Percentiles rank a stretch among this genome's conserved stretches.
Evolutionary conservation across 2,113 vertebrate genomes (phyloP).

Genomic region (Nycticorax nycticorax): DNA sequence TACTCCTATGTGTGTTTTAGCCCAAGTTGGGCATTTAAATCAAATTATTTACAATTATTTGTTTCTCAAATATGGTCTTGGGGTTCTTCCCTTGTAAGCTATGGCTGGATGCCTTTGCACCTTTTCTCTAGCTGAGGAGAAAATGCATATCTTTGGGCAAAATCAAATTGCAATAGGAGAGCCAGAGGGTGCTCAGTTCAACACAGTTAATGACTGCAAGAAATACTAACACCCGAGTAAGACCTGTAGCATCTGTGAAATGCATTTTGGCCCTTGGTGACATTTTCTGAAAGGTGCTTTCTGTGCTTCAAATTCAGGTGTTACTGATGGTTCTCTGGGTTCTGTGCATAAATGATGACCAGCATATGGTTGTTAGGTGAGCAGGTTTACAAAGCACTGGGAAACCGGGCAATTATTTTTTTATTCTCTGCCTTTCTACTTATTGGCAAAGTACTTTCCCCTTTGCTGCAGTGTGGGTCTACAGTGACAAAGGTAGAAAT

Average conservation of each 20-base stretch:
- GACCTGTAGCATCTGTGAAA: not conserved
- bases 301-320: not conserved
- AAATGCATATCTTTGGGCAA: not conserved
- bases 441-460: not conserved
- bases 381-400: not conserved
- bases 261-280: not conserved
- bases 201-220: not conserved
- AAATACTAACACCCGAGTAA: not conserved
- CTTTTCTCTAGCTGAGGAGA: not conserved
- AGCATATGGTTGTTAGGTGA: accelerated
- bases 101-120: not conserved
- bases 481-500: not conserved
- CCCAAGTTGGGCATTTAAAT: not conserved
- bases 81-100: not conserved
- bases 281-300: not conserved
- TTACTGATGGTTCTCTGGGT: not conserved
- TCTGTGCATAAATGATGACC: not conserved
- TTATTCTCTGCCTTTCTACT: not conserved
- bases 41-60: not conserved
- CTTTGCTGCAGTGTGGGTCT: not conserved
- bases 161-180: not conserved
- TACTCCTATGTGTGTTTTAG: not conserved
- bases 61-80: not conserved
- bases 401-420: not conserved
- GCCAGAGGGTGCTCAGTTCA: not conserved